These are phyloP conservation scores for Orchesella flavescens DNA, from an alignment of 2,888 invertebrate species.

Conservation along the genomic window DNA sequence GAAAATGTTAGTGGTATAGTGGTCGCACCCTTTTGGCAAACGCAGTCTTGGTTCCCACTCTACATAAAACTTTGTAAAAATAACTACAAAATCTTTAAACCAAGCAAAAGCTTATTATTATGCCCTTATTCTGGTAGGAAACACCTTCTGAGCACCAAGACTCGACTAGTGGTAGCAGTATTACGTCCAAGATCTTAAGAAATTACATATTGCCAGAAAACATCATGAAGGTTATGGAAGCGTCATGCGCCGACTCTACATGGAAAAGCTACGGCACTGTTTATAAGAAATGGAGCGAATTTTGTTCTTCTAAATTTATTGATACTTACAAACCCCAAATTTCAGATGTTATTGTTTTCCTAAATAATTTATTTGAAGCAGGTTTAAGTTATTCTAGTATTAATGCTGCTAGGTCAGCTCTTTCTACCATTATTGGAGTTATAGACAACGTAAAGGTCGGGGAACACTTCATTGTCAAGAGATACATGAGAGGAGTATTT, in stretches of 20 bases:
- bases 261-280: constrained; percentile 31
- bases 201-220: background rate
- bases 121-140: constrained; percentile 8
- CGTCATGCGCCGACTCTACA: background rate
- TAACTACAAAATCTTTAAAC: background rate
- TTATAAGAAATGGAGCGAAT: constrained; percentile 36
- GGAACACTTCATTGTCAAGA: background rate
- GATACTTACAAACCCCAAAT: background rate
- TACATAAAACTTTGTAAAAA: background rate
- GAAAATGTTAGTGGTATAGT: constrained; percentile 33
- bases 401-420: constrained; percentile 14
- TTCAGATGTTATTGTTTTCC: background rate
- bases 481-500: constrained; percentile 5
- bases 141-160: background rate
- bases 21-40: constrained; percentile 40
- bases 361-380: background rate
- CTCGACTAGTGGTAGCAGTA: constrained; percentile 8
- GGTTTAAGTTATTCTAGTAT: too few relatives aligned
- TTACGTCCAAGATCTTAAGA: constrained; percentile 2
- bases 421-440: background rate
- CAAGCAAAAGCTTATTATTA: constrained; percentile 6
- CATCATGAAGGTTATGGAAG: background rate
- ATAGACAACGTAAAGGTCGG: background rate
- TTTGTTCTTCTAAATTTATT: background rate
- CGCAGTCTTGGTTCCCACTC: constrained; percentile 44